phyloP scores from a whole-genome alignment of 2,113 vertebrate species.

The Crypturellus undulatus region DNA sequence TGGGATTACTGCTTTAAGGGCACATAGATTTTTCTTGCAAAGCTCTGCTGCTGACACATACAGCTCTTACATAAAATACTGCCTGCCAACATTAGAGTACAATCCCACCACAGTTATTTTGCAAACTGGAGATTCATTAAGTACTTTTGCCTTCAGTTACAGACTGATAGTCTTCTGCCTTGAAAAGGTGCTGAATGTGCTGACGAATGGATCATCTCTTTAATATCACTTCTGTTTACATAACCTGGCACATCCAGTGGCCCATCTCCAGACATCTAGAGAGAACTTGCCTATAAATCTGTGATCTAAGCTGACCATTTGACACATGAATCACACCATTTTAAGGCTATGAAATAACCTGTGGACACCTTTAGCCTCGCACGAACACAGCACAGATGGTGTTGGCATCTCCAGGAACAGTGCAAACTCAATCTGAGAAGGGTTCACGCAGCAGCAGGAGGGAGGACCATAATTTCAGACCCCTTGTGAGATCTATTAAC shows the following conservation, averaged over 20 bases:
- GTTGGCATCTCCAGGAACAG: background rate
- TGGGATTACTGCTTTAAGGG: slow-evolving; percentile 38
- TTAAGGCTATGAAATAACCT: background rate
- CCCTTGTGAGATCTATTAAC: background rate
- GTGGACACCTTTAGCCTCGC: background rate
- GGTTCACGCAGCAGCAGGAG: slow-evolving; percentile 32
- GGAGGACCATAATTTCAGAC: background rate
- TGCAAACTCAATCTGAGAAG: slow-evolving; percentile 7
- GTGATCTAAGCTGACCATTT: background rate
- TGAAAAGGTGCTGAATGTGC: background rate
- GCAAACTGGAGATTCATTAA: background rate
- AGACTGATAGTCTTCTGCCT: background rate
- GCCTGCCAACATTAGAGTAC: background rate
- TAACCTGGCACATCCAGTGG: background rate
- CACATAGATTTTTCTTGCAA: slow-evolving; percentile 38
- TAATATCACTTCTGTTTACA: background rate
- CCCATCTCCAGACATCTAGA: background rate
- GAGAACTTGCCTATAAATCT: background rate
- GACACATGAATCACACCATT: background rate
- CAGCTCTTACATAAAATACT: background rate
- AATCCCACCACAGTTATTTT: background rate
- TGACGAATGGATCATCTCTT: slow-evolving; percentile 19
- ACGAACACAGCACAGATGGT: background rate
- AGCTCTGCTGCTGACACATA: slow-evolving; percentile 36
- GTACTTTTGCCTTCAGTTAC: background rate